These are phyloP conservation scores for Styela clava DNA, from an alignment of 23 tunicate genomes.

Conservation along the genomic window DNA sequence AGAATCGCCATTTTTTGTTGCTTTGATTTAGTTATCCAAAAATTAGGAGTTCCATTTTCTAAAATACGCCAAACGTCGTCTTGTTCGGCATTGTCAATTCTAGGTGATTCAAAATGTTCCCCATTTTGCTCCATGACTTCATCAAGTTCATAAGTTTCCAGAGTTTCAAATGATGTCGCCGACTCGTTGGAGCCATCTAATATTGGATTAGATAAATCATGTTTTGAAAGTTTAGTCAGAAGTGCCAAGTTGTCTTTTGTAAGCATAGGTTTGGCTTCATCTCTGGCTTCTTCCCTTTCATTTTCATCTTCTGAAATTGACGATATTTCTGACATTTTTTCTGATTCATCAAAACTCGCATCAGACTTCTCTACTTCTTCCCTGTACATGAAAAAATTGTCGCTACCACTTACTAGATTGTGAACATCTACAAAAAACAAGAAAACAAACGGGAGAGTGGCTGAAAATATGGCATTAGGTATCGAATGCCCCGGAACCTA, in stretches of 20 bases:
- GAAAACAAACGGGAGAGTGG: too few species aligned
- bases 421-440: too few species aligned
- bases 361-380: conserved; percentile 39
- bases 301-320: conserved; percentile 38
- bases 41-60: conserved; percentile 51
- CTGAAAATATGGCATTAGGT: too few species aligned
- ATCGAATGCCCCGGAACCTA: too few species aligned
- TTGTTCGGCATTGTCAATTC: conserved; percentile 21
- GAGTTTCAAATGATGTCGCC: conserved; percentile 6
- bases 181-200: conserved; percentile 17
- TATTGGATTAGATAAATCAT: not conserved
- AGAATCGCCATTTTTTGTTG: conserved; percentile 32
- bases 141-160: conserved; percentile 2
- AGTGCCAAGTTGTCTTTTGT: conserved; percentile 1
- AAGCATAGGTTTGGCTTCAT: conserved; percentile 5
- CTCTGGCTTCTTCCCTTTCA: not conserved
- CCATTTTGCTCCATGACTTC: conserved; percentile 1
- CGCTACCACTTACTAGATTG: too few species aligned
- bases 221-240: conserved; percentile 1
- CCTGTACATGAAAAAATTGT: too few species aligned
- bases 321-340: conserved; percentile 27
- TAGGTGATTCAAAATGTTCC: not conserved
- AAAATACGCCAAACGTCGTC: conserved; percentile 70
- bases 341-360: conserved; percentile 12
- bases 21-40: conserved; percentile 60